A percentile compares a stretch with the other conserved stretches of the same genome.
These are phyloP conservation scores for Hirtodrosophila trivittata DNA, from an alignment of 2,888 invertebrate genomes.

Conservation along the genomic window DNA sequence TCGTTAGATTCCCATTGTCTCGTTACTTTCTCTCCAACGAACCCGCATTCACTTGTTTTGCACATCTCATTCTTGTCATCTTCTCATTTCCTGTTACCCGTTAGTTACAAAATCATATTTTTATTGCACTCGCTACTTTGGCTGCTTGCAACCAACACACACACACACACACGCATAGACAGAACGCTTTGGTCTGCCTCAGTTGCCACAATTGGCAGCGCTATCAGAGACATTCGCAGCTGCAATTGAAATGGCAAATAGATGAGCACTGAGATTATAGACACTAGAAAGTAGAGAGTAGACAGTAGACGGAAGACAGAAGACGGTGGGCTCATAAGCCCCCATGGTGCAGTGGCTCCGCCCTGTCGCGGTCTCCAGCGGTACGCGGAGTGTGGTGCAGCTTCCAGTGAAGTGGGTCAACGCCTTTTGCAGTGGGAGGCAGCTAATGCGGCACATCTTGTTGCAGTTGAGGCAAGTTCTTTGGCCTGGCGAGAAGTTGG, in stretches of 20 bases:
- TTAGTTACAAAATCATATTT: background rate
- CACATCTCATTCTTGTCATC: too few species aligned
- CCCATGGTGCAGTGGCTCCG: background rate
- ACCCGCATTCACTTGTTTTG: too few species aligned
- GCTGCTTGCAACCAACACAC: background rate
- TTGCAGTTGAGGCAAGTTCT: slow-evolving; percentile 20
- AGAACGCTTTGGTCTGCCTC: background rate
- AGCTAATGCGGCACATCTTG: slow-evolving; percentile 8
- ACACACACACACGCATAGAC: too few species aligned
- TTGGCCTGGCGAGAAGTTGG: slow-evolving; percentile 17
- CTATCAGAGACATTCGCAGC: slow-evolving; percentile 12
- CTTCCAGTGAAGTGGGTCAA: background rate
- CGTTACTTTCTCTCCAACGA: too few species aligned
- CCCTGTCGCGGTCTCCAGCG: background rate
- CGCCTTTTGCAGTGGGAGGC: background rate
- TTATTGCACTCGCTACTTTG: slow-evolving; percentile 1
- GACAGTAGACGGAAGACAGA: background rate
- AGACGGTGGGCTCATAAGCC: background rate
- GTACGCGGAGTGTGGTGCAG: too few species aligned
- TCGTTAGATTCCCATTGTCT: too few species aligned
- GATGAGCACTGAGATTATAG: slow-evolving; percentile 43
- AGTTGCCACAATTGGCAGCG: slow-evolving; percentile 1
- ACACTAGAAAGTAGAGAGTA: background rate
- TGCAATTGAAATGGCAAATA: slow-evolving; percentile 40
- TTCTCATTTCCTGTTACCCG: background rate